A percentile compares a stretch with the other conserved stretches of the same genome.
phyloP scores from a whole-genome alignment of 2,113 vertebrate species.

The Thamnophis sirtalis region DNA sequence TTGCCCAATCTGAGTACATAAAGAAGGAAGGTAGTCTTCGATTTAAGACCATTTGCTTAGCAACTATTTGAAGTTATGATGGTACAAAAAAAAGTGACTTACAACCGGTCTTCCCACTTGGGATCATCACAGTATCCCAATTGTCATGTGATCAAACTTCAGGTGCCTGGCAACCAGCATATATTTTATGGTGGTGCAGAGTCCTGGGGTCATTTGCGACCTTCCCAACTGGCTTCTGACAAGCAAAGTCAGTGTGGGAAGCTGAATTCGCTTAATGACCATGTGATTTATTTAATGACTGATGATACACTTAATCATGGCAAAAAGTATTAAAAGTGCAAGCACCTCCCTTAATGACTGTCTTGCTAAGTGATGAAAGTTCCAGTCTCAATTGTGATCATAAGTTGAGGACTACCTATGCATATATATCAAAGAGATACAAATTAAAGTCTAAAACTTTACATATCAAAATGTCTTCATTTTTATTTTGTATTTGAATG shows the following conservation, averaged over 20 bases:
- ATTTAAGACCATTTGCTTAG: neutral
- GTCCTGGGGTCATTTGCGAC: neutral
- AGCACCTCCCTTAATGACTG: neutral
- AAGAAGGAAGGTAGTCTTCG: neutral
- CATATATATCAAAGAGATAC: neutral
- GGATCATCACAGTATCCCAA: neutral
- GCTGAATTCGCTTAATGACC: neutral
- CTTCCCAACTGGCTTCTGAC: neutral
- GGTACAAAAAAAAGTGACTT: neutral
- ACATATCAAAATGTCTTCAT: neutral
- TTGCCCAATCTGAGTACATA: neutral
- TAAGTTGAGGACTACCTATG: neutral
- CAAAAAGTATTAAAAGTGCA: neutral
- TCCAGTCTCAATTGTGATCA: neutral
- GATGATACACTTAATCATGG: neutral
- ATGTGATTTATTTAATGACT: neutral
- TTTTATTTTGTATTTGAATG: neutral
- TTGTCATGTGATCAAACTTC: neutral
- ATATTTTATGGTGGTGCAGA: neutral
- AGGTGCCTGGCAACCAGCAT: neutral
- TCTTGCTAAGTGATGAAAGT: neutral
- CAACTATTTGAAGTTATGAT: neutral
- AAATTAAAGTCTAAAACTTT: neutral
- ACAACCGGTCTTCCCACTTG: neutral
- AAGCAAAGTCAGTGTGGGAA: neutral